phyloP scores from a whole-genome alignment of 1,140 invertebrate species.

The Drosophila insularis region DNA sequence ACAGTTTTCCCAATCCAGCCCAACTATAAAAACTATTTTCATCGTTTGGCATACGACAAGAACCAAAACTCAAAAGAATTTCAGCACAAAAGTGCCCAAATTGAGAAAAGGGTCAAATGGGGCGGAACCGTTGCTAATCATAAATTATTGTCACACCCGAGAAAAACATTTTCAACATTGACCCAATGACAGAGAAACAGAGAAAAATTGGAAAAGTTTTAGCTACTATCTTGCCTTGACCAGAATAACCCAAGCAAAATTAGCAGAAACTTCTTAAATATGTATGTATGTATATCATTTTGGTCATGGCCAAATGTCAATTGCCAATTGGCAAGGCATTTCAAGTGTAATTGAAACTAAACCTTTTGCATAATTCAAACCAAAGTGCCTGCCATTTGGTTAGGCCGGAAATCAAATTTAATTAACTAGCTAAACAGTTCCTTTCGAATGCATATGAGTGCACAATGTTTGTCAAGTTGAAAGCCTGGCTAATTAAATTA shows the following conservation, averaged over 20 bases:
- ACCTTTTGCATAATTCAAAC: slow-evolving; percentile 40
- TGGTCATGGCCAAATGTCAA: slow-evolving; percentile 21
- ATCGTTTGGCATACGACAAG: not conserved
- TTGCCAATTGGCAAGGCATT: slow-evolving; percentile 27
- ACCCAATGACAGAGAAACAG: not conserved
- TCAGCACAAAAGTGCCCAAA: not conserved
- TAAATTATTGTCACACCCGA: not conserved
- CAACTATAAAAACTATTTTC: not conserved
- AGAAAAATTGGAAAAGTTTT: not conserved
- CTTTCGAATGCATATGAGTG: not conserved
- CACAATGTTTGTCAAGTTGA: not conserved
- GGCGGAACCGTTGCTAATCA: not conserved
- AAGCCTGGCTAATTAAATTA: slow-evolving; percentile 50
- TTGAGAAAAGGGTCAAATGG: not conserved
- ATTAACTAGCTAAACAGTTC: slow-evolving; percentile 58
- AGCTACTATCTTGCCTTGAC: not conserved
- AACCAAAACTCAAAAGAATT: not conserved
- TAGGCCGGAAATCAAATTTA: slow-evolving; percentile 45
- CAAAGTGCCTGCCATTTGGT: slow-evolving; percentile 21
- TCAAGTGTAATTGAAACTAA: slow-evolving; percentile 49
- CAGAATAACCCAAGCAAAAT: not conserved
- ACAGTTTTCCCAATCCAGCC: not conserved
- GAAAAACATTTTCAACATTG: not conserved
- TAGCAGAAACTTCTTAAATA: slow-evolving; percentile 26
- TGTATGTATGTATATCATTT: slow-evolving; percentile 16